Evolutionary conservation across 1,140 invertebrate species (phyloP).

Genomic region (Drosophila eugracilis): DNA sequence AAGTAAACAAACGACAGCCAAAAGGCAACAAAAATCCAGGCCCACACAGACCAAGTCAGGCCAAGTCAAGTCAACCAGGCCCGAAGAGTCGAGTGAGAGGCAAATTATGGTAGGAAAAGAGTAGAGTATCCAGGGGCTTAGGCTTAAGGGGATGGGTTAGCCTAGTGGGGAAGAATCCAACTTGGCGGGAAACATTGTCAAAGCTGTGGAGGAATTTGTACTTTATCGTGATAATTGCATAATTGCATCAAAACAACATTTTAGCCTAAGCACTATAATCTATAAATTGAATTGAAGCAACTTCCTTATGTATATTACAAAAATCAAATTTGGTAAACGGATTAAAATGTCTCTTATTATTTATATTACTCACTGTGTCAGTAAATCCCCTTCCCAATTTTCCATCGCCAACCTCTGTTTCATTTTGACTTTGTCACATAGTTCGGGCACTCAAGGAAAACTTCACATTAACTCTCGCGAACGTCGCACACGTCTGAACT

Average conservation of each 20-base stretch:
- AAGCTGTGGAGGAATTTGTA: background rate
- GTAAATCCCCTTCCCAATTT: background rate
- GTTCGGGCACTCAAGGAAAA: slow-evolving; percentile 52
- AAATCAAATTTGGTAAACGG: no score
- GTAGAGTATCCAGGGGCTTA: slow-evolving; percentile 38
- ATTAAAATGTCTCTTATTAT: no score
- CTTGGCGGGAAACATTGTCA: background rate
- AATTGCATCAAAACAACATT: no score
- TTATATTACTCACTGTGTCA: no score
- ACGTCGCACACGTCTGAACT: slow-evolving; percentile 55
- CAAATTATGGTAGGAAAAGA: slow-evolving; percentile 11
- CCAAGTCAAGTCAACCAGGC: slow-evolving; percentile 24
- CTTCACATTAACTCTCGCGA: slow-evolving; percentile 63
- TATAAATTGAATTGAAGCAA: no score
- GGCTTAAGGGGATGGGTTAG: background rate
- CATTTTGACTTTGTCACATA: slow-evolving; percentile 54
- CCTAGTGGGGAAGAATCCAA: no score
- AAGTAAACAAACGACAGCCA: slow-evolving; percentile 80
- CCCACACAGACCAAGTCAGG: slow-evolving; percentile 44
- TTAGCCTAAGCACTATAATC: no score
- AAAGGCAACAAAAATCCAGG: slow-evolving; percentile 67
- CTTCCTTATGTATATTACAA: no score
- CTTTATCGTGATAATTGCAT: background rate
- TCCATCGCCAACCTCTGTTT: background rate
- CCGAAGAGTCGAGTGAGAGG: slow-evolving; percentile 9